Evolutionary conservation across 2,113 vertebrate genomes (phyloP), one percentile per base, ranked within the genome.

Genomic region (Gasterosteus aculeatus): DNA sequence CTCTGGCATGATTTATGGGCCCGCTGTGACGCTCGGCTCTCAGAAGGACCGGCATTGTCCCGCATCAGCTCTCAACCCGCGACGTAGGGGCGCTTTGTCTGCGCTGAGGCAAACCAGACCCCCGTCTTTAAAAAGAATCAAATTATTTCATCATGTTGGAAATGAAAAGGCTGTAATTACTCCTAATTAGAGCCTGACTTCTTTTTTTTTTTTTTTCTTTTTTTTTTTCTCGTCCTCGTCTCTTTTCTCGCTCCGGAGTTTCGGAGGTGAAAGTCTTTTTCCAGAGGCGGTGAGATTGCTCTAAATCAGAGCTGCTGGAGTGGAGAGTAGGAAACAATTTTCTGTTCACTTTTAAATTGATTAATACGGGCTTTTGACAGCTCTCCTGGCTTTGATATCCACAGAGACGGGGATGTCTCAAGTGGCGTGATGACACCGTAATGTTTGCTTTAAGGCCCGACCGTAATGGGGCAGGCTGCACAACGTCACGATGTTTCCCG

Each of bases 121-220:
- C 95, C 96, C 95, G 93, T 95, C 94, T 95, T 93, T 95, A 95
- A 98, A 97, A 97, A 96, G 96, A 96, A 96, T 98, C 96, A 98
- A 98, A 98, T 98, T 97, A 98, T 98, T 98, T 98, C 97, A 98
- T 98, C 96, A 98, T 97, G 97, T 96, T 97, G 95, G 95, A 97
- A 98, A 97, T 97, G 96, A 98, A 98, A 98, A 97, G 96, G 95
- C 96, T 92, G 95, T 97, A 98, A 98, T 98, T 98, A 98, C 95
- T 97, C 95, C 95, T 97, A 98, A 98, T 98, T 98, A 95, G 96
- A 93, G 95, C 95, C 96, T 94, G 95, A 95, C 95, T 96, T 96
- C 96, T 65, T 89, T 96, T 87, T 81, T 86, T 84, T 81, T 84
- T 86, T 85, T 82, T 78, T 83, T 80, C 61, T 84, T 82, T 85